Evolutionary conservation across 2,888 invertebrate species (phyloP).

Genomic region (Drosophila nr. fundita): DNA sequence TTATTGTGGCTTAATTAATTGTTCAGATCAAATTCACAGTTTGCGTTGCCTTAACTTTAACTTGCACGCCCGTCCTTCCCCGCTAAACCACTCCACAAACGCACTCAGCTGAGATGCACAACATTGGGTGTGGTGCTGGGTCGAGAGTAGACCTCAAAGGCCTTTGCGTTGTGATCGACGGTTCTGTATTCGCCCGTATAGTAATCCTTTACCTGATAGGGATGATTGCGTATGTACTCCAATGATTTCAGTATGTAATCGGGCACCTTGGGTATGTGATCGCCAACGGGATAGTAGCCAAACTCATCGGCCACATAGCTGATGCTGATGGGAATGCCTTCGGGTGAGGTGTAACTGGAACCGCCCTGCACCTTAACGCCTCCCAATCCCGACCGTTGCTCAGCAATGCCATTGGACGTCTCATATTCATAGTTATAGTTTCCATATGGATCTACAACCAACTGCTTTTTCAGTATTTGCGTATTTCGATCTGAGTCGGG

Average conservation of each 20-base stretch:
- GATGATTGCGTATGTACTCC: slow-evolving; percentile 81
- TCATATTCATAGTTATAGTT: slow-evolving; percentile 75
- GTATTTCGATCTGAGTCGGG: slow-evolving; percentile 72
- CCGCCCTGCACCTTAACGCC: slow-evolving; percentile 73
- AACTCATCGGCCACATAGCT: slow-evolving; percentile 78
- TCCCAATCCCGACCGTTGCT: slow-evolving; percentile 64
- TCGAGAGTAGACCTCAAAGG: slow-evolving; percentile 65
- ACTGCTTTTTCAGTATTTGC: slow-evolving; percentile 66
- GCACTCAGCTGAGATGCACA: slow-evolving; percentile 39
- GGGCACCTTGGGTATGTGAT: slow-evolving; percentile 80
- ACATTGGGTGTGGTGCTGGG: slow-evolving; percentile 50
- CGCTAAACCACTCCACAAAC: neutral
- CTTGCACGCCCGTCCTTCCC: slow-evolving; percentile 12
- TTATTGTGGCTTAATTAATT: slow-evolving; percentile 62
- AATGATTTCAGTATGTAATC: slow-evolving; percentile 76
- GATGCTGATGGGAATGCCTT: slow-evolving; percentile 71
- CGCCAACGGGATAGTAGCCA: slow-evolving; percentile 79
- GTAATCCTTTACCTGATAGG: slow-evolving; percentile 72
- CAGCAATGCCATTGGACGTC: slow-evolving; percentile 79
- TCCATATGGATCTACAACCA: slow-evolving; percentile 70
- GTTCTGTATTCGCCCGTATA: slow-evolving; percentile 73
- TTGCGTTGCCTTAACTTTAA: slow-evolving; percentile 20
- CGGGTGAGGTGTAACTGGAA: slow-evolving; percentile 77
- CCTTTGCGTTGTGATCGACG: slow-evolving; percentile 66
- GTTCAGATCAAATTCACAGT: slow-evolving; percentile 69